phyloP scores from a whole-genome alignment of 2,113 vertebrate genomes.

The Platichthys flesus region DNA sequence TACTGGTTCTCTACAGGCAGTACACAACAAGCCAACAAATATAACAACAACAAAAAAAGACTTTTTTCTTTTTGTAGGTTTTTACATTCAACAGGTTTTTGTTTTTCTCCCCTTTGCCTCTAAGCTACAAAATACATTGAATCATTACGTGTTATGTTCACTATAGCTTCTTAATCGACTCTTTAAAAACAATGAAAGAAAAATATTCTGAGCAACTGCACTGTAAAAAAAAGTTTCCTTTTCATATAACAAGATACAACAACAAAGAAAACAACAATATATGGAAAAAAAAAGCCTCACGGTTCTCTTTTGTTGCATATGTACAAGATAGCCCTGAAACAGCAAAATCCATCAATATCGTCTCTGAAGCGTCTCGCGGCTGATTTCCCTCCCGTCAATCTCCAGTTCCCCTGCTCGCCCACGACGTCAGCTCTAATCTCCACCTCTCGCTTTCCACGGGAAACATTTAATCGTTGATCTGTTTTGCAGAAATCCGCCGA shows the following conservation, averaged over 20 bases:
- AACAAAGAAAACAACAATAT: slow-evolving; percentile 65
- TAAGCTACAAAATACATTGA: slow-evolving; percentile 77
- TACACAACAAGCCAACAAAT: slow-evolving; percentile 64
- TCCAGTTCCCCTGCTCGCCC: slow-evolving; percentile 21
- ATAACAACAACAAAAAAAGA: slow-evolving; percentile 47
- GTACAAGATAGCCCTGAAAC: slow-evolving; percentile 80
- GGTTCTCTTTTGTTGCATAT: slow-evolving; percentile 72
- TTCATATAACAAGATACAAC: slow-evolving; percentile 70
- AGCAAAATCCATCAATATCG: slow-evolving; percentile 53
- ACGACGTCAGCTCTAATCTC: slow-evolving; percentile 12
- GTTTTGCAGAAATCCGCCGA: neutral
- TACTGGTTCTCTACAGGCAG: slow-evolving; percentile 61
- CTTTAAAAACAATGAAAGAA: slow-evolving; percentile 50
- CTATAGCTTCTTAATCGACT: slow-evolving; percentile 73
- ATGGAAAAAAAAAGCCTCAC: slow-evolving; percentile 53
- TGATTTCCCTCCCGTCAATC: slow-evolving; percentile 27
- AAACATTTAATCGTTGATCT: neutral
- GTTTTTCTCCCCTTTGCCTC: slow-evolving; percentile 72
- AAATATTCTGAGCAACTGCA: slow-evolving; percentile 61
- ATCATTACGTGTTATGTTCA: slow-evolving; percentile 74
- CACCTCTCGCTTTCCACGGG: slow-evolving; percentile 3
- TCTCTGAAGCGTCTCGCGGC: slow-evolving; percentile 48
- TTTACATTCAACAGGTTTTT: slow-evolving; percentile 82
- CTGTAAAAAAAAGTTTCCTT: slow-evolving; percentile 69
- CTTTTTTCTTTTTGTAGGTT: slow-evolving; percentile 69